Base-by-base conservation (phyloP, 1,140 invertebrate genomes). In the Halyomorpha halys region DNA sequence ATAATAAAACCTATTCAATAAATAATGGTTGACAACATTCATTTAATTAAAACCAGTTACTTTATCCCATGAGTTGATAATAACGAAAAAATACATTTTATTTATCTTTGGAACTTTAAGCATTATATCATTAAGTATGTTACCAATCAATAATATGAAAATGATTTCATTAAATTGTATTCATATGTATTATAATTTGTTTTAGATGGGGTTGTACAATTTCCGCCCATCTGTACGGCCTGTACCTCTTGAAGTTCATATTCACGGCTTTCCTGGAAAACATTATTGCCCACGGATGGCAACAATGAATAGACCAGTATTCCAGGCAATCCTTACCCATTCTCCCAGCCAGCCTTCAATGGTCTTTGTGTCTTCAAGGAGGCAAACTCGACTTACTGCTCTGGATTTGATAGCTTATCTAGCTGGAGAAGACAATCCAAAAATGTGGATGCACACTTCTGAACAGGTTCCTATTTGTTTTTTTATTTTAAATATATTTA, bases 221-320 rank as follows among this genome's bases (percentile, higher is more conserved):
- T 99, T 99, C 72, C 85, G 94, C 63, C 95, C 97, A 0, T 94
- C 92, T 1, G 97, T 99, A 5, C 82, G 97, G 44, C 97, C 97
- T 8, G 96, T 99, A 5, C 97, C 96, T 5, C 77, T 99, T 30
- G 91, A 97, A 77, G 94, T 98, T 34, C 94, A 97, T 71, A 91
- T 97, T 64, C 80, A 84, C 64, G 94, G 94, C 0, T 97, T 93
- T 74, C 86, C 92, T 1, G 95, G 94, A 0, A 94, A 97, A 70
- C 94, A 99, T 75, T 99, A 99, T 77, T 99, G 97, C 74, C 97
- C 97, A 0, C 82, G 97, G 65, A 99, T 99, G 97, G 91, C 95
- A 44, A 92, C 94, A 0, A 99, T 99, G 97, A 99, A 99, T 76
- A 91, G 95, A 72, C 96, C 97, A n/a, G 89, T 91, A 3, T 99